A percentile compares a stretch with the other conserved stretches of the same genome.
phyloP scores from a whole-genome alignment of 2,113 vertebrate genomes.

The Balaenoptera acutorostrata region DNA sequence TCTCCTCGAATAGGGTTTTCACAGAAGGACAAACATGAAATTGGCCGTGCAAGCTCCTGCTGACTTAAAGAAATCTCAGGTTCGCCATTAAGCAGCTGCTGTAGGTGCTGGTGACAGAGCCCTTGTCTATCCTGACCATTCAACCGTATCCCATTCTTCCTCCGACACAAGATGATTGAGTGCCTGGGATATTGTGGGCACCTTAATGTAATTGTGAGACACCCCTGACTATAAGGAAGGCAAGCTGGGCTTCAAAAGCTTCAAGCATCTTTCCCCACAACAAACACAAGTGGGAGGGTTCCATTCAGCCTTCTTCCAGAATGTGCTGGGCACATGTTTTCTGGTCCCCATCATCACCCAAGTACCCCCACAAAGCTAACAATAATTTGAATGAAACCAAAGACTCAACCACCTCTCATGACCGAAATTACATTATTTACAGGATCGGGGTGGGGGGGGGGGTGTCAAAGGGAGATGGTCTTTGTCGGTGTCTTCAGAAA shows the following conservation, averaged over 20 bases:
- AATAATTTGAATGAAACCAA: not conserved
- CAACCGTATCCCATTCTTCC: not conserved
- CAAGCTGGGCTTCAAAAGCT: not conserved
- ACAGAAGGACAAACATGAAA: not conserved
- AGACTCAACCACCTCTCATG: not conserved
- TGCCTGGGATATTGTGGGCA: not conserved
- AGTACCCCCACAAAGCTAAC: not conserved
- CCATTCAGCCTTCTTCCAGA: not conserved
- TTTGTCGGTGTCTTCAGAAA: accelerated
- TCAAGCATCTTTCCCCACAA: not conserved
- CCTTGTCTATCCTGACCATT: not conserved
- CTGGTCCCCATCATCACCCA: not conserved
- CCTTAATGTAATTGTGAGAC: not conserved
- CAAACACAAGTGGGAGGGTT: not conserved
- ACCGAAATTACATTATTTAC: not conserved
- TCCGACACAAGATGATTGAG: not conserved
- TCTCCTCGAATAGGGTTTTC: not conserved
- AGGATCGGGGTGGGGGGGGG: accelerated
- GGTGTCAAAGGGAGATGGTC: not conserved
- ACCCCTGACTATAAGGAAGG: not conserved
- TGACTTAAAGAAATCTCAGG: not conserved
- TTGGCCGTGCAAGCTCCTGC: not conserved
- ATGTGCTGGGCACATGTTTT: not conserved
- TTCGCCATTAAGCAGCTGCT: not conserved
- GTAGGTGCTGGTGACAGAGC: not conserved